These are phyloP conservation scores for Pangasianodon hypophthalmus DNA, from an alignment of 2,113 vertebrate species.

Conservation along the genomic window DNA sequence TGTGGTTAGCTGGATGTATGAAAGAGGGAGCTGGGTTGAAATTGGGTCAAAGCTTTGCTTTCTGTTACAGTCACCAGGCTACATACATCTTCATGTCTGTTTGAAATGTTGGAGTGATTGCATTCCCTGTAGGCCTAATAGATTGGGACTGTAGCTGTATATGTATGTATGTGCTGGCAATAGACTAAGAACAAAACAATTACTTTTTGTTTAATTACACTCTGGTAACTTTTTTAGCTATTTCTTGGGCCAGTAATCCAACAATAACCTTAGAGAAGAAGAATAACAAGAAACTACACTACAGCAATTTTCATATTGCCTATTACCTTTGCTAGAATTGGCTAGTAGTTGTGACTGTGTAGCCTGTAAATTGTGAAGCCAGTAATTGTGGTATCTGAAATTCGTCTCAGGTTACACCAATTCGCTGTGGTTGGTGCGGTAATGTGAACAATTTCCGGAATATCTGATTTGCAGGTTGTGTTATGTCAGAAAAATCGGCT, in stretches of 20 bases:
- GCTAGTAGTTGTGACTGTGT: background rate
- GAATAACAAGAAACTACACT: background rate
- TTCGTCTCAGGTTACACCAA: no score
- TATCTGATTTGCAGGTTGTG: no score
- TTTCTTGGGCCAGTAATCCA: background rate
- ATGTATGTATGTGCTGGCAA: background rate
- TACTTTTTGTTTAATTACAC: no score
- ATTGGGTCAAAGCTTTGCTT: background rate
- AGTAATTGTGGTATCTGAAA: background rate
- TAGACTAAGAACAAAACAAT: background rate
- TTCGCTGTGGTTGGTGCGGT: no score
- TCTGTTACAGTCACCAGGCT: background rate
- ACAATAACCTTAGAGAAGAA: background rate
- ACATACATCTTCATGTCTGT: background rate
- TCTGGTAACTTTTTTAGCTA: background rate
- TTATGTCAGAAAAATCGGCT: no score
- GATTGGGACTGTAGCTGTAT: background rate
- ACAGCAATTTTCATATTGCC: background rate
- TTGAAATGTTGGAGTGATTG: background rate
- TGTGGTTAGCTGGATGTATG: slow-evolving; percentile 3
- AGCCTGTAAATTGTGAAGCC: no score
- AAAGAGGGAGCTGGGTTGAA: background rate
- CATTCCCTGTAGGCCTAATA: background rate
- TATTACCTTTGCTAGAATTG: background rate
- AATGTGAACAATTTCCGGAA: no score